These are phyloP conservation scores for Euura saliciscinereae DNA, from an alignment of 1,140 invertebrate genomes.

Conservation along the genomic window DNA sequence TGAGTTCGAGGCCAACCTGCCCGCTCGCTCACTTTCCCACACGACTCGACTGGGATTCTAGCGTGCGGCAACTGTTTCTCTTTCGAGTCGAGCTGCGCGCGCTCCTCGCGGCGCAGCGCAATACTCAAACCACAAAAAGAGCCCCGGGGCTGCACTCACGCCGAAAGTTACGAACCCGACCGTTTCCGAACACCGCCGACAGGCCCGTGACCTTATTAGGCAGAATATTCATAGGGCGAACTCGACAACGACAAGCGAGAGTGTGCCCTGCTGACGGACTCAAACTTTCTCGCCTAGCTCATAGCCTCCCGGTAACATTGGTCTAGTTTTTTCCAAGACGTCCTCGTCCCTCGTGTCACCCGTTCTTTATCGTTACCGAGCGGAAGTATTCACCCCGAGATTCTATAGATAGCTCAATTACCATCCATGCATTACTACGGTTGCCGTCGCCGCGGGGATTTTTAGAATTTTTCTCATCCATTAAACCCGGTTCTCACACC, in stretches of 20 bases:
- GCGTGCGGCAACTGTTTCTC: background rate
- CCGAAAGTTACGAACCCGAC: background rate
- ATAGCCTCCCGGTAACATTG: background rate
- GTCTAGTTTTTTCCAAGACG: background rate
- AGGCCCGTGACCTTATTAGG: slow-evolving; percentile 2
- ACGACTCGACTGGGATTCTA: slow-evolving; percentile 16
- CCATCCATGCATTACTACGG: no score
- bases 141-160: background rate
- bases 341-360: background rate
- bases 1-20: slow-evolving; percentile 42
- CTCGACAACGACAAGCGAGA: background rate
- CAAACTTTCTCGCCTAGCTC: background rate
- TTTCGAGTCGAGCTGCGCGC: background rate
- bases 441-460: no score
- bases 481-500: no score
- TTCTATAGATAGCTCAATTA: no score
- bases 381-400: no score
- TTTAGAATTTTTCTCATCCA: no score
- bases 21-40: slow-evolving; percentile 45
- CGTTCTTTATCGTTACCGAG: no score
- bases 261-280: background rate
- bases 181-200: background rate
- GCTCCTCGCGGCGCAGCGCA: background rate
- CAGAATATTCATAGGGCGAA: slow-evolving; percentile 3
- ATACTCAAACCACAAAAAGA: background rate